Conservation (phyloP, 2,113 vertebrate species). For the Beaufortia kweichowensis region DNA sequence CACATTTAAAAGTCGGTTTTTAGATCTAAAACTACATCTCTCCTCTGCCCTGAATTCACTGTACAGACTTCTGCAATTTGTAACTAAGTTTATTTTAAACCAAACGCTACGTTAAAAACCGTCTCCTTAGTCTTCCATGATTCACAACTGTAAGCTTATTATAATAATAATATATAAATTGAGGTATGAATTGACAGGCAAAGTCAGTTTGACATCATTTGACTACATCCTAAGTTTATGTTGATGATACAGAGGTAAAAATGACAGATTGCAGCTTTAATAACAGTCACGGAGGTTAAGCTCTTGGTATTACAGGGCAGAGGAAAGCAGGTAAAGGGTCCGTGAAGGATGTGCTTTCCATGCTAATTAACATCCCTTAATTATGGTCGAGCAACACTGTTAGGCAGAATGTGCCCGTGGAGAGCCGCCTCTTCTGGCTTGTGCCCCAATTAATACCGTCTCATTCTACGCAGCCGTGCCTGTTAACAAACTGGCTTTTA, state of each 20-base stretch:
- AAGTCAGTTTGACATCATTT: too few relatives aligned
- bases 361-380: conserved; percentile 47
- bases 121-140: too few relatives aligned
- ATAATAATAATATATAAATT: too few relatives aligned
- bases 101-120: too few relatives aligned
- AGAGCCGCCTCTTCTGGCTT: conserved; percentile 20
- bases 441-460: conserved; percentile 48
- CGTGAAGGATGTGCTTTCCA: conserved; percentile 37
- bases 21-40: conserved; percentile 42
- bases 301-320: conserved; percentile 19
- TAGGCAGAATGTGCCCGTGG: conserved; percentile 17
- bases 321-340: conserved; percentile 37
- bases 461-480: neutral
- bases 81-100: too few relatives aligned
- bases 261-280: too few relatives aligned
- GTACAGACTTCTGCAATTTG: neutral
- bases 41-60: neutral
- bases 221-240: too few relatives aligned
- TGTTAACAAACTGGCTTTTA: conserved; percentile 23
- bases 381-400: conserved; percentile 26
- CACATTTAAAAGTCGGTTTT: conserved; percentile 32
- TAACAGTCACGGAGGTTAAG: conserved; percentile 37
- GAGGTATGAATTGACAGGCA: too few relatives aligned
- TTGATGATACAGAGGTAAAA: too few relatives aligned
- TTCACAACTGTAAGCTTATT: too few relatives aligned